These are phyloP conservation scores for Esperia sulphurella DNA, from an alignment of 2,888 invertebrate genomes.

Conservation along the genomic window DNA sequence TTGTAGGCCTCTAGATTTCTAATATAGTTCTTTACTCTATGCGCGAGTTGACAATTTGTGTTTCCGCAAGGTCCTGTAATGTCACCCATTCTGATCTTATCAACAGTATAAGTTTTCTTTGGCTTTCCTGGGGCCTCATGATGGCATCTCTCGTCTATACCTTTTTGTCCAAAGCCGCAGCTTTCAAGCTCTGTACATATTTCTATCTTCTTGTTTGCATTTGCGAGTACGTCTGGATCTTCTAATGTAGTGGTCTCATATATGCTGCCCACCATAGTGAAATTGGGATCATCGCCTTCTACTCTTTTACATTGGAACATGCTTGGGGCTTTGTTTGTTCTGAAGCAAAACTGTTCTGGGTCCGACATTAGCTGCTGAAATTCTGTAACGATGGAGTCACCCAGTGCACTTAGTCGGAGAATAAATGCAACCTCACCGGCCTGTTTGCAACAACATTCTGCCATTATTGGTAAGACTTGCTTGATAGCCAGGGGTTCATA, in stretches of 20 bases:
- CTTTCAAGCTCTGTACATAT: slow-evolving; percentile 62
- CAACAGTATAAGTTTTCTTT: slow-evolving; percentile 48
- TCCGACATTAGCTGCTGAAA: slow-evolving; percentile 62
- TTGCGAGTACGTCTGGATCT: slow-evolving; percentile 50
- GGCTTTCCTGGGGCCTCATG: slow-evolving; percentile 21
- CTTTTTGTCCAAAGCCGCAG: slow-evolving; percentile 38
- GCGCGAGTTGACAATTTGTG: slow-evolving; percentile 59
- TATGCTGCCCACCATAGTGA: slow-evolving; percentile 62
- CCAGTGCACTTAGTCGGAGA: slow-evolving; percentile 70
- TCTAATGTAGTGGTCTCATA: slow-evolving; percentile 68
- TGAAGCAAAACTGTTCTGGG: slow-evolving; percentile 61
- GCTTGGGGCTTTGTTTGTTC: slow-evolving; percentile 65
- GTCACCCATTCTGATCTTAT: slow-evolving; percentile 69
- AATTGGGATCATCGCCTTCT: slow-evolving; percentile 65
- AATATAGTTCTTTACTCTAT: slow-evolving; percentile 62
- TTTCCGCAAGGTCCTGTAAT: slow-evolving; percentile 71
- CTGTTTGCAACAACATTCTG: slow-evolving; percentile 54
- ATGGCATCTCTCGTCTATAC: slow-evolving; percentile 31
- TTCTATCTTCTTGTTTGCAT: slow-evolving; percentile 51
- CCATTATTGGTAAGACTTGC: slow-evolving; percentile 38
- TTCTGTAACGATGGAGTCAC: slow-evolving; percentile 65
- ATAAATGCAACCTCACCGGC: slow-evolving; percentile 68
- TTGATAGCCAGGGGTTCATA: slow-evolving; percentile 56
- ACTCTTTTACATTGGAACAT: slow-evolving; percentile 63
- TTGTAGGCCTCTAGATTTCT: slow-evolving; percentile 59